These are phyloP conservation scores for Cyclura pinguis DNA, from an alignment of 2,797 vertebrate species.

Conservation along the genomic window DNA sequence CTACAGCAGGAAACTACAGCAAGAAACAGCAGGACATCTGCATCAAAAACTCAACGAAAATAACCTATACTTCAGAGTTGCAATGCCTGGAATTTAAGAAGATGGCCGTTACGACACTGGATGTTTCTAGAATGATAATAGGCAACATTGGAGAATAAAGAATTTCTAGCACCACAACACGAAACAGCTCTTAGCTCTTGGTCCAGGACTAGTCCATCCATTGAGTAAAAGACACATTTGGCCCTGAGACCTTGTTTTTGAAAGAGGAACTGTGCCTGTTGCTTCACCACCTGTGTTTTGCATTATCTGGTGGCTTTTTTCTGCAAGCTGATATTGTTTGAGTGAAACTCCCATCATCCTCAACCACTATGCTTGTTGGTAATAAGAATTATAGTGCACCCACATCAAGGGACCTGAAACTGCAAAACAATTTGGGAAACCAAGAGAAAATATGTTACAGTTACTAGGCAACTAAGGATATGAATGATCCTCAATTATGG, in stretches of 20 bases:
- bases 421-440: neutral
- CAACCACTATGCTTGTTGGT: neutral
- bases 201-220: no score
- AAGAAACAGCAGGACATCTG: neutral
- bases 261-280: neutral
- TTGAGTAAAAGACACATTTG: neutral
- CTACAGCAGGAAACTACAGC: neutral
- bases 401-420: neutral
- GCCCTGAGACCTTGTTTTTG: neutral
- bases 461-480: slow-evolving; percentile 1
- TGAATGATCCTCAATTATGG: neutral
- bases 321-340: neutral
- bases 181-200: neutral
- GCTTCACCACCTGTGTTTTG: neutral
- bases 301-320: neutral
- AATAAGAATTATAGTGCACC: neutral
- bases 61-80: neutral
- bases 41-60: neutral
- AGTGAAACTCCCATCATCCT: neutral
- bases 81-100: neutral
- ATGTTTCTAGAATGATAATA: neutral
- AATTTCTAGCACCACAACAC: neutral
- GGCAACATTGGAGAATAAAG: neutral
- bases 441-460: no score
- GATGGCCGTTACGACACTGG: neutral